Percentiles rank a stretch among this genome's conserved stretches.
Conservation (phyloP, 2,113 vertebrate genomes). For the Ochotona princeps region DNA sequence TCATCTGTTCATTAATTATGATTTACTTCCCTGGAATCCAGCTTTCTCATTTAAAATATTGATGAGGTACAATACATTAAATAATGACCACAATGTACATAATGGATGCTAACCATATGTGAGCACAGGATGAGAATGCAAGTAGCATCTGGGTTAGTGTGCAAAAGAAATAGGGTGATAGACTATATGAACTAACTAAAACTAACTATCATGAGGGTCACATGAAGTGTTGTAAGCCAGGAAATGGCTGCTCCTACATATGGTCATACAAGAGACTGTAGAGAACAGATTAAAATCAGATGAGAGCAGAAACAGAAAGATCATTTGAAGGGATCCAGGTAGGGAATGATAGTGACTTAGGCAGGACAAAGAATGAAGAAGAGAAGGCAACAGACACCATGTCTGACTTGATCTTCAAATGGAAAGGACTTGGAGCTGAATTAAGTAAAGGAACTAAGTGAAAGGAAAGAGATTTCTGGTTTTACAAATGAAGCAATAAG, state of each 20-base stretch:
- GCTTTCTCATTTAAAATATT: conserved; percentile 31
- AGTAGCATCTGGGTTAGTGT: background rate
- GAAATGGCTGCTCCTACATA: background rate
- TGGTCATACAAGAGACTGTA: background rate
- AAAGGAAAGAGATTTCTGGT: background rate
- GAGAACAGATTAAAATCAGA: background rate
- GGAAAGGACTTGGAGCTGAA: background rate
- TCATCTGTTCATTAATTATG: background rate
- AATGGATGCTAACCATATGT: background rate
- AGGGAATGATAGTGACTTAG: background rate
- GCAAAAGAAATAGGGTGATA: background rate
- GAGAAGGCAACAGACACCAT: background rate
- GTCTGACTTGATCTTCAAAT: background rate
- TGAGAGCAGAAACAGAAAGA: background rate
- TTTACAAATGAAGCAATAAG: background rate
- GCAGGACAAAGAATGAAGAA: background rate
- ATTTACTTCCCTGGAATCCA: background rate
- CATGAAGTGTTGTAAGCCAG: conserved; percentile 8
- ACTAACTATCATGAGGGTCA: background rate
- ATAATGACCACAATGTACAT: background rate
- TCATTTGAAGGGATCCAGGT: background rate
- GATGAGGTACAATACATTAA: background rate
- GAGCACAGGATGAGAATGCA: background rate
- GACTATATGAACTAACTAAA: background rate
- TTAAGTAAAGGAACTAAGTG: background rate